Conservation (phyloP, 2,113 vertebrate genomes). For the Sebastes schlegelii region DNA sequence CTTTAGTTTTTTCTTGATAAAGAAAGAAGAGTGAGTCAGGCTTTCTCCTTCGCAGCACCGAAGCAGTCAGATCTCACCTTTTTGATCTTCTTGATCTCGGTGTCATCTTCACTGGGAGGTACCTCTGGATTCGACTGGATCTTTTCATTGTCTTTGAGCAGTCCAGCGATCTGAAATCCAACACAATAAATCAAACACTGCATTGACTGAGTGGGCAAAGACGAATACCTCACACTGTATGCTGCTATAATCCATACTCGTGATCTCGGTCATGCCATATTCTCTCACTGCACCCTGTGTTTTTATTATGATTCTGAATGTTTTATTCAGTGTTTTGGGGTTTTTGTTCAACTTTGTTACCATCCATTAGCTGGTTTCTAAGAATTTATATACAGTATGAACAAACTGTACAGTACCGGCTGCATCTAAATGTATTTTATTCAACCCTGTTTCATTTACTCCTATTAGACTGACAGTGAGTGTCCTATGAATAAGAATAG, state of each 20-base stretch:
- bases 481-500: constrained; percentile 27
- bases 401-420: constrained; percentile 10
- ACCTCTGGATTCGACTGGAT: constrained; percentile 90
- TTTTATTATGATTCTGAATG: constrained; percentile 8
- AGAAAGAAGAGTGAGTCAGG: neutral
- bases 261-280: neutral
- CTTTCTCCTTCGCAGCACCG: neutral
- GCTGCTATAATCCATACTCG: constrained; percentile 1
- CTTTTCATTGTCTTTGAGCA: constrained; percentile 94
- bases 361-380: constrained; percentile 49
- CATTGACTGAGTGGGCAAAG: neutral
- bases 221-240: neutral
- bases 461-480: constrained; percentile 14
- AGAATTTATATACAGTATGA: neutral
- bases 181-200: constrained; percentile 6
- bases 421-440: constrained; percentile 27
- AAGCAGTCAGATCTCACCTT: constrained; percentile 84
- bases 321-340: constrained; percentile 18
- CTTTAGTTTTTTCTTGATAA: constrained; percentile 6
- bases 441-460: constrained; percentile 36
- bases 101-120: constrained; percentile 89
- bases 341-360: constrained; percentile 29
- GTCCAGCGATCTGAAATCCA: constrained; percentile 87
- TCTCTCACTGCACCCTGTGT: neutral
- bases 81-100: constrained; percentile 98